Evolutionary conservation across 2,888 invertebrate genomes (phyloP), one percentile per base, ranked within the genome.

Genomic region (Temnothorax unifasciatus): DNA sequence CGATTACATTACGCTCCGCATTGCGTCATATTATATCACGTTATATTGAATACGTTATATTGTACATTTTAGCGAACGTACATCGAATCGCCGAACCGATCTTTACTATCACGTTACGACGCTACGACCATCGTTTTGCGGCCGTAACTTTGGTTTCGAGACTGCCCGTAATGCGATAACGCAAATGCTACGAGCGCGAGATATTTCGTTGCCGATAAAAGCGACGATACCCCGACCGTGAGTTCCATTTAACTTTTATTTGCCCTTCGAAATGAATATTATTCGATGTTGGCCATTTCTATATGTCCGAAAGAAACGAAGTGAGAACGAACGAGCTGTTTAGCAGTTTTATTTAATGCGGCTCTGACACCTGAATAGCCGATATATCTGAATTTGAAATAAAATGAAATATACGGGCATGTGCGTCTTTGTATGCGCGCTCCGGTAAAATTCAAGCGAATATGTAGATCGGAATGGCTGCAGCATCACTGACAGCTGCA

Each of bases 401-500:
- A 25, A 54, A 68, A 68, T 68, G 25, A 68, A 68, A 63, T 61
- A 18, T 66, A 25, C 34, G 44, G 15, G 4, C 41, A 3, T 59
- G 13, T 61, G 15, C 18, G 1, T 15, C 21, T 76, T 25, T 50
- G 21, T 75, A 34, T 9, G 41, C 34, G 21, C 21, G 47, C 34
- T 34, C 15, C 34, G 5, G n/a, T 15, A 76, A 76, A 76, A 76
- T 8, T 76, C 52, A 25, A 50, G 41, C 21, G 66, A 66, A 76
- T 57, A 50, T 64, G 41, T 66, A 66, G 25, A 64, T 64, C 50
- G 50, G 52, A 76, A 76, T 25, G 52, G 38, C 21, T 47, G 75
- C 38, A 64, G 63, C 66, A 25, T 50, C 66, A 47, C 75, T 52
- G 66, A 76, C 76, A 64, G 25, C 25, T 76, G 52, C 76, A 64